These are phyloP conservation scores for Mythimna impura DNA, from an alignment of 2,888 invertebrate genomes.

Conservation along the genomic window DNA sequence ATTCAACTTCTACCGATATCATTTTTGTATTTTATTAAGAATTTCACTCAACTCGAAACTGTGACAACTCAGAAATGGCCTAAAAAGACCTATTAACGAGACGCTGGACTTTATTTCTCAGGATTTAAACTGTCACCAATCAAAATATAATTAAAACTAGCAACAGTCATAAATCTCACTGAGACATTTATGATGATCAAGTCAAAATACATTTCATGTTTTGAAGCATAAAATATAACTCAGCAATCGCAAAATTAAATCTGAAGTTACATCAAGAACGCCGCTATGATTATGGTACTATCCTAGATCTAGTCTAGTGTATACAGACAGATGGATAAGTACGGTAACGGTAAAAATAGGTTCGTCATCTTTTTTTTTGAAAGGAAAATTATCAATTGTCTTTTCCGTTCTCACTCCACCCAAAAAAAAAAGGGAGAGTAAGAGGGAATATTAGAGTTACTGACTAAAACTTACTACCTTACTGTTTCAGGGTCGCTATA, in stretches of 20 bases:
- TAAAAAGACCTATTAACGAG: too few species aligned
- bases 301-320: constrained; percentile 15
- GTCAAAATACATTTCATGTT: constrained; percentile 4
- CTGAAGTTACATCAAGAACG: constrained; percentile 39
- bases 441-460: too few species aligned
- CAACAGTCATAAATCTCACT: neutral
- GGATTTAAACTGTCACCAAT: neutral
- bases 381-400: too few species aligned
- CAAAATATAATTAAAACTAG: neutral
- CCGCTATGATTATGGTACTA: constrained; percentile 29
- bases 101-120: neutral
- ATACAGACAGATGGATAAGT: neutral
- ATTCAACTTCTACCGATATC: too few species aligned
- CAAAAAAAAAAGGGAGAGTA: too few species aligned
- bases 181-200: constrained; percentile 15
- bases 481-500: too few species aligned
- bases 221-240: constrained; percentile 8
- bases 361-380: neutral
- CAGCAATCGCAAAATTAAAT: constrained; percentile 42
- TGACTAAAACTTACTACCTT: too few species aligned
- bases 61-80: too few species aligned
- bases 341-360: neutral
- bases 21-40: too few species aligned
- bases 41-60: too few species aligned
- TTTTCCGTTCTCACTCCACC: too few species aligned